phyloP scores from a whole-genome alignment of 2,797 vertebrate genomes.

The Prionace glauca region DNA sequence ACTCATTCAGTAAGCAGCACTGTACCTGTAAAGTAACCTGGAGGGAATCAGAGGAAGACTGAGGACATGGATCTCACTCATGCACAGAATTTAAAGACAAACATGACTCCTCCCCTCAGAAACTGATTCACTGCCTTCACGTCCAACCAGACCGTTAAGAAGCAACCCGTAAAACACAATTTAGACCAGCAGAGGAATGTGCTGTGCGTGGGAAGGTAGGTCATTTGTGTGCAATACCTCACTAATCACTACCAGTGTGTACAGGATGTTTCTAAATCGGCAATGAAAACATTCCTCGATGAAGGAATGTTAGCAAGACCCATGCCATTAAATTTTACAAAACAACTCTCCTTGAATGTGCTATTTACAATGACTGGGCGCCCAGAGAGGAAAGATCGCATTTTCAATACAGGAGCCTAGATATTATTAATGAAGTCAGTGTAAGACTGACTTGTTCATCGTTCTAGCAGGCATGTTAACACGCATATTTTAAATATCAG shows the following conservation, averaged over 20 bases:
- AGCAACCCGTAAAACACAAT: background rate
- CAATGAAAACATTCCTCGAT: background rate
- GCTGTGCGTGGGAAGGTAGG: background rate
- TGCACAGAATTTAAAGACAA: background rate
- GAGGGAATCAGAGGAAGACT: background rate
- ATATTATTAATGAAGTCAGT: background rate
- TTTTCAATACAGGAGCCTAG: background rate
- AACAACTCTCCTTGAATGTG: background rate
- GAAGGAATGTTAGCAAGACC: background rate
- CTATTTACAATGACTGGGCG: background rate
- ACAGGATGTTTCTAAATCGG: background rate
- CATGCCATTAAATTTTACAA: background rate
- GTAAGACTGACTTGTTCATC: background rate
- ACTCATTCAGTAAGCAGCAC: background rate
- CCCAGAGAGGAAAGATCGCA: background rate
- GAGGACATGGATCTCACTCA: background rate
- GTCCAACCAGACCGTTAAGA: background rate
- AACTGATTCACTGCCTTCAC: background rate
- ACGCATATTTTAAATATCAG: background rate
- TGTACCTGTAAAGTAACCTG: constrained; percentile 3
- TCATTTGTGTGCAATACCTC: background rate
- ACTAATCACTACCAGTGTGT: background rate
- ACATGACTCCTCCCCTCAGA: constrained; percentile 10
- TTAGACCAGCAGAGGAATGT: background rate
- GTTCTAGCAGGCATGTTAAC: background rate